Percentiles rank a stretch among this genome's conserved stretches.
These are phyloP conservation scores for Drosophila sechellia DNA, from an alignment of 1,140 invertebrate species.

Conservation along the genomic window DNA sequence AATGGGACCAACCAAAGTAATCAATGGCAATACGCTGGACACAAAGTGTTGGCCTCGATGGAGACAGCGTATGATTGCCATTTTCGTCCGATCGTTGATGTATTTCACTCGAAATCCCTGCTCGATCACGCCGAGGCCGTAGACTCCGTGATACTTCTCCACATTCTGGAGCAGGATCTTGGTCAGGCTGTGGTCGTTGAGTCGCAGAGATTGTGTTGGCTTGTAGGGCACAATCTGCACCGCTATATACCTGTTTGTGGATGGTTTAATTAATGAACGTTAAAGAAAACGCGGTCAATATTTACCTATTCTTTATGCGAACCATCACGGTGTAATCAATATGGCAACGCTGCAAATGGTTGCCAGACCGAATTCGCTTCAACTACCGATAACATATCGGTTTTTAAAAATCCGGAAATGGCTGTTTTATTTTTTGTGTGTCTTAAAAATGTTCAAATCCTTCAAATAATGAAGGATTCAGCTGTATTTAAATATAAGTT, in stretches of 20 bases:
- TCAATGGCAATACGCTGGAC: constrained; percentile 88
- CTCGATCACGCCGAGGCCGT: constrained; percentile 88
- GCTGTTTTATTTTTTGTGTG: too few species aligned
- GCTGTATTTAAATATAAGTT: too few species aligned
- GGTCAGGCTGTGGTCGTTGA: constrained; percentile 87
- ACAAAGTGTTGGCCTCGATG: constrained; percentile 91
- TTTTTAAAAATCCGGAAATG: too few species aligned
- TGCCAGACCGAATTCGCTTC: not conserved
- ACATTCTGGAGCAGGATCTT: constrained; percentile 87
- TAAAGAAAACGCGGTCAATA: constrained; percentile 3
- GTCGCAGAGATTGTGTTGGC: constrained; percentile 85
- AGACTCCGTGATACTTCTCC: constrained; percentile 90
- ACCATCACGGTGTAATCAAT: constrained; percentile 85
- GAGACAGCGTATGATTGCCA: constrained; percentile 89
- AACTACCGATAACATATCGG: not conserved
- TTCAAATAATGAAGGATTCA: too few species aligned
- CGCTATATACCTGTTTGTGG: constrained; percentile 87
- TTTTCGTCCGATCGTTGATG: constrained; percentile 90
- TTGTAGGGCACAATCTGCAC: constrained; percentile 86
- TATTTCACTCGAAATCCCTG: constrained; percentile 91
- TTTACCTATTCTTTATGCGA: constrained; percentile 89
- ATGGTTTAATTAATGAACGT: constrained; percentile 16
- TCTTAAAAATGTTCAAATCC: too few species aligned
- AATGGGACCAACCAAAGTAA: constrained; percentile 84
- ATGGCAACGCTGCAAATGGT: not conserved